Base-by-base conservation (phyloP, 2,113 vertebrate species). In the Ceyx melanurus region DNA sequence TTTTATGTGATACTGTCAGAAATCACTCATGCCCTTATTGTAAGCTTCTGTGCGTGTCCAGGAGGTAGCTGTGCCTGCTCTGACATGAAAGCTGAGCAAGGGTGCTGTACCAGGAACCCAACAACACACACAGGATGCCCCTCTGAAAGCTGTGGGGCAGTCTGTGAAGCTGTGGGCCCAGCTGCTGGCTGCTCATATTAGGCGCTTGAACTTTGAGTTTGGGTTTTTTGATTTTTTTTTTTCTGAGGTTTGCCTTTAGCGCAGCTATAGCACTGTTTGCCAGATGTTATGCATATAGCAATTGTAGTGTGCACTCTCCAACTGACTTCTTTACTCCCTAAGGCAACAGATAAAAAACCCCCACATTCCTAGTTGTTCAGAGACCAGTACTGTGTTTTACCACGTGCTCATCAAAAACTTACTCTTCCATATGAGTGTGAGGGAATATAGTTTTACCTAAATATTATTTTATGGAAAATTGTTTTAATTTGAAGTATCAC, bases 401-500 rank as follows among this genome's bases (percentile, higher is more conserved):
- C 86, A 45, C 31, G 88, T 91, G 67, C 66, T 88, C 80, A 72
- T 48, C 51, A 89, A 75, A 28, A 73, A n/a, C 40, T 65, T 29
- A 62, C 31, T 68, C 37, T 92, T 56, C 86, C 45, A 81, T 86
- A 79, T 72, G 42, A 45, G 48, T 42, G 35, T 13, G 40, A 88
- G 22, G 23, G 11, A 84, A 42, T 56, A n/a, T 54, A 45, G 19
- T 83, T 95, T 86, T 58, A 56, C 60, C 20, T 73, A 74, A 82
- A 70, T 48, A 83, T 56, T 67, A 54, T 89, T 89, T 58, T 50
- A 57, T 5, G 3, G 37, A 51, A 48, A 80, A 88, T 57, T 84
- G 8, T 67, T 95, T 67, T 80, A 82, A 93, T 58, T 86, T 29
- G 11, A 64, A 88, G 31, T 46, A 87, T 60, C 73, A 86, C 20